Percentiles rank a stretch among this genome's conserved stretches.
Conservation (phyloP, 2,113 vertebrate genomes). For the Silurus asotus region DNA sequence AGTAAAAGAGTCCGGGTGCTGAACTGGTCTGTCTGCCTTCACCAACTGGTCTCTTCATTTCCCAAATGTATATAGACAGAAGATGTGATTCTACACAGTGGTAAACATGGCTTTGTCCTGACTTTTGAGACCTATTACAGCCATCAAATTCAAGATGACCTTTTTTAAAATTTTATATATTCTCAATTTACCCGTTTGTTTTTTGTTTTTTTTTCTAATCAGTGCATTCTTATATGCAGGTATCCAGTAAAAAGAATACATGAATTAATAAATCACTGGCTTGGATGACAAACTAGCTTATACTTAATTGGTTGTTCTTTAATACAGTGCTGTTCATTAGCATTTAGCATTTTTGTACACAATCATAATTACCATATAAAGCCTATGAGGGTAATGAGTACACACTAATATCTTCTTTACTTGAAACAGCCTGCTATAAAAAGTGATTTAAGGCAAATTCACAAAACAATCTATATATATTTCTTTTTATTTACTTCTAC, state of each 20-base stretch:
- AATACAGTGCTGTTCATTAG: neutral
- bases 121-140: no score
- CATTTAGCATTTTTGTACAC: neutral
- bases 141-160: no score
- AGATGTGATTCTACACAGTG: no score
- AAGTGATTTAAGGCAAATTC: neutral
- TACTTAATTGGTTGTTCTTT: neutral
- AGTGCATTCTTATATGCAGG: neutral
- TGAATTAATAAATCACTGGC: neutral
- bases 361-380: neutral
- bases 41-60: no score
- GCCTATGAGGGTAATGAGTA: neutral
- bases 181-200: no score
- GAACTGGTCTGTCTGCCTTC: no score
- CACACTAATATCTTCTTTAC: neutral
- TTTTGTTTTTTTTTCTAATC: no score
- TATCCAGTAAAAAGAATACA: no score
- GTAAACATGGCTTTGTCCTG: no score
- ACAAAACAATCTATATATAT: neutral
- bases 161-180: no score
- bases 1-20: no score
- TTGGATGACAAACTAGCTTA: neutral
- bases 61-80: no score
- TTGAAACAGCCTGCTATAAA: neutral
- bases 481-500: neutral